These are phyloP conservation scores for Pseudanteris insignis DNA, from an alignment of 2,888 invertebrate genomes.

Conservation along the genomic window DNA sequence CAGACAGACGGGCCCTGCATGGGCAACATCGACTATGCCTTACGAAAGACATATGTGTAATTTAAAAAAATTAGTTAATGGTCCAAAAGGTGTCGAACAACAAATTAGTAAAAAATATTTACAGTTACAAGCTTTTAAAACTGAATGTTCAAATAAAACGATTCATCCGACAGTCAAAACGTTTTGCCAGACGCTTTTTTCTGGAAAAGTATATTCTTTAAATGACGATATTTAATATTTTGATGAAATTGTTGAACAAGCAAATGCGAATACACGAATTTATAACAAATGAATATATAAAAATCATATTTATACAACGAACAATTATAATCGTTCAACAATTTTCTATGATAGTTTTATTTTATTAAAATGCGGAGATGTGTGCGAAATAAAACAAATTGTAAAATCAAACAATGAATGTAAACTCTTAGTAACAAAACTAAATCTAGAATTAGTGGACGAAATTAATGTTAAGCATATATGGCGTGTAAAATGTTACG, in stretches of 20 bases:
- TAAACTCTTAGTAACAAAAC: too few relatives aligned
- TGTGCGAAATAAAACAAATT: neutral
- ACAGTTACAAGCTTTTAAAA: constrained; percentile 7
- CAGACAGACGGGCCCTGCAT: constrained; percentile 14
- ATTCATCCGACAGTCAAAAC: neutral
- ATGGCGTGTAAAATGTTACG: too few relatives aligned
- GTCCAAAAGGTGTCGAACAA: constrained; percentile 14
- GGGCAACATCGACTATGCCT: constrained; percentile 14
- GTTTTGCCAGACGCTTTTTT: neutral
- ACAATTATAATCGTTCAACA: neutral
- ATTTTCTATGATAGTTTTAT: constrained; percentile 4
- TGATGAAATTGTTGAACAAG: constrained; percentile 5
- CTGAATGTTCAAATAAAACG: constrained; percentile 1
- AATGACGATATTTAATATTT: neutral
- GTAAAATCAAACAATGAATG: too few relatives aligned
- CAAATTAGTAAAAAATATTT: constrained; percentile 19
- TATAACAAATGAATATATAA: constrained; percentile 13
- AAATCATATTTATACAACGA: constrained; percentile 9
- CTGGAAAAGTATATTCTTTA: neutral
- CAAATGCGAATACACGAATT: neutral
- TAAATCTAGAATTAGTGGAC: too few relatives aligned
- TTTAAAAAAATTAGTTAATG: constrained; percentile 10
- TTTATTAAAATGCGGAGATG: neutral
- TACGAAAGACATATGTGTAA: constrained; percentile 12
- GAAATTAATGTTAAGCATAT: too few relatives aligned